phyloP scores from a whole-genome alignment of 2,113 vertebrate genomes.

The Proterorhinus semilunaris region DNA sequence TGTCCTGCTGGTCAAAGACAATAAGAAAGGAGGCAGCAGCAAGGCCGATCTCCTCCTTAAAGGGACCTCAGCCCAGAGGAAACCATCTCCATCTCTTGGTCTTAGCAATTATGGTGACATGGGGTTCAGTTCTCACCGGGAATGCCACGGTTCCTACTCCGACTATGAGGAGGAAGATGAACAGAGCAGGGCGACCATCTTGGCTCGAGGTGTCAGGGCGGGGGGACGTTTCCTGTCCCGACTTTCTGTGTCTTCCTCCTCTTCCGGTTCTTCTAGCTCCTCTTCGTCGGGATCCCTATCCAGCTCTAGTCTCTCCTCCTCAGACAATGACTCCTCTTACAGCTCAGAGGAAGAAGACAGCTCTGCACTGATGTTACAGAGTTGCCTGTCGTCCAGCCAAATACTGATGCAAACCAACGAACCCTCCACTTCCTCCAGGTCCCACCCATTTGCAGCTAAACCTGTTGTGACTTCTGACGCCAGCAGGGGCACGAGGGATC shows the following conservation, averaged over 20 bases:
- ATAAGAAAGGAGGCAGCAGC: slow-evolving; percentile 82
- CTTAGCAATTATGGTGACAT: slow-evolving; percentile 77
- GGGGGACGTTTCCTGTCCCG: slow-evolving; percentile 88
- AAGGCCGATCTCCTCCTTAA: slow-evolving; percentile 82
- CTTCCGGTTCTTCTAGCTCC: slow-evolving; percentile 92
- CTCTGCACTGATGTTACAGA: slow-evolving; percentile 88
- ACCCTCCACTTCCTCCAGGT: slow-evolving; percentile 73
- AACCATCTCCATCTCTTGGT: slow-evolving; percentile 71
- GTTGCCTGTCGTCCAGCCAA: slow-evolving; percentile 87
- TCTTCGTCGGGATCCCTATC: slow-evolving; percentile 93
- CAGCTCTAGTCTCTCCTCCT: slow-evolving; percentile 93
- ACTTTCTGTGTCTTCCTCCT: slow-evolving; percentile 90
- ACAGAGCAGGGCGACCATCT: slow-evolving; percentile 59
- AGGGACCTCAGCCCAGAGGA: slow-evolving; percentile 82
- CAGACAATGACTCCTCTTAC: slow-evolving; percentile 94
- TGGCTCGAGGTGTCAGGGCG: slow-evolving; percentile 75
- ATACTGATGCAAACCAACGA: slow-evolving; percentile 83
- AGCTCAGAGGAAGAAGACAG: slow-evolving; percentile 93
- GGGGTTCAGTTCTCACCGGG: slow-evolving; percentile 86
- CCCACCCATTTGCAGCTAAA: slow-evolving; percentile 86
- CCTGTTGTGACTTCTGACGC: slow-evolving; percentile 73
- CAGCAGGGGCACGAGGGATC: slow-evolving; percentile 74
- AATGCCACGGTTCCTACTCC: slow-evolving; percentile 91
- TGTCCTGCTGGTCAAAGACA: slow-evolving; percentile 84
- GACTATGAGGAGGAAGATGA: slow-evolving; percentile 84